phyloP scores from a whole-genome alignment of 2,888 invertebrate species.

The Sarcophaga subvicina region DNA sequence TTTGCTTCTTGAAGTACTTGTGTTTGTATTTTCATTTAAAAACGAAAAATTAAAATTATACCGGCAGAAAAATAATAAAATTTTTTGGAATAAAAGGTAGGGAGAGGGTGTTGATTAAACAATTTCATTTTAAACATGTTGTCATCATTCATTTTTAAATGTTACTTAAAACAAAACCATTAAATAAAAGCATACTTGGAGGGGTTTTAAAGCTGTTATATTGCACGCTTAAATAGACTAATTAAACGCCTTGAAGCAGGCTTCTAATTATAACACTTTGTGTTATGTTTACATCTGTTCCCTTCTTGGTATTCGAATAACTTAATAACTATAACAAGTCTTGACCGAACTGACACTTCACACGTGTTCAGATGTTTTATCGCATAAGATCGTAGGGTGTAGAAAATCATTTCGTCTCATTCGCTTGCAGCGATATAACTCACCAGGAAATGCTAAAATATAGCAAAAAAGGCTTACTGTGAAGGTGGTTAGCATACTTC shows the following conservation, averaged over 20 bases:
- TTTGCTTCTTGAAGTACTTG: slow-evolving; percentile 67
- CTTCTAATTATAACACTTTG: neutral
- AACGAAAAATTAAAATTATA: neutral
- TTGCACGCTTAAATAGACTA: too few species aligned
- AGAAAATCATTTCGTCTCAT: too few species aligned
- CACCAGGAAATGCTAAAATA: too few species aligned
- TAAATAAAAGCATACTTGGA: neutral
- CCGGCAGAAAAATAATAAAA: neutral
- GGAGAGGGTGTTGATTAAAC: slow-evolving; percentile 3
- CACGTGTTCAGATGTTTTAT: too few species aligned
- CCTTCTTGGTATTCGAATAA: too few species aligned
- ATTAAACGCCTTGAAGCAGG: neutral
- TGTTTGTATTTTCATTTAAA: neutral
- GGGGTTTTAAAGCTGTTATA: neutral
- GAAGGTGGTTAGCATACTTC: too few species aligned
- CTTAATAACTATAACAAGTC: too few species aligned
- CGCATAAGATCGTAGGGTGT: too few species aligned
- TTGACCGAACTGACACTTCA: too few species aligned
- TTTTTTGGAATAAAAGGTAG: neutral
- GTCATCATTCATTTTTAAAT: neutral
- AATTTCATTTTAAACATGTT: slow-evolving; percentile 27
- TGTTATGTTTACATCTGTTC: neutral
- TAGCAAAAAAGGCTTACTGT: too few species aligned
- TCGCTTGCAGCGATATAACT: too few species aligned
- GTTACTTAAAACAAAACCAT: neutral